Evolutionary conservation across 2,888 invertebrate genomes (phyloP).

Genomic region (Ormyrus labotus): DNA sequence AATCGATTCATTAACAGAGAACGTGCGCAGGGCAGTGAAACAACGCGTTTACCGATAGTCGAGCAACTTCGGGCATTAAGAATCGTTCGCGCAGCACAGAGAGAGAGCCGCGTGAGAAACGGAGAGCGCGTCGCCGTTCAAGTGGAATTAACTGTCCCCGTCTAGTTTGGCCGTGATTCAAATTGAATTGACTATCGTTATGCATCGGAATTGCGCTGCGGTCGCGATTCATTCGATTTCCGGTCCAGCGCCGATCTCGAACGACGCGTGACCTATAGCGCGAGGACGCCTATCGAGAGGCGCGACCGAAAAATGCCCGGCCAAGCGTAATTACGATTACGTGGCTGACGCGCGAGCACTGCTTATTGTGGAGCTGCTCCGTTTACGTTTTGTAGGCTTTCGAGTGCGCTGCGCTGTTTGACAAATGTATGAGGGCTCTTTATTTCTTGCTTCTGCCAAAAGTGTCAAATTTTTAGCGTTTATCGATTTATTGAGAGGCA

Average conservation of each 20-base stretch:
- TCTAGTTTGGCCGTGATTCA: conserved; percentile 66
- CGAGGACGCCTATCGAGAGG: background rate
- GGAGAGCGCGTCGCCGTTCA: conserved; percentile 62
- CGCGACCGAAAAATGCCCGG: conserved; percentile 24
- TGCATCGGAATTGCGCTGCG: conserved; percentile 58
- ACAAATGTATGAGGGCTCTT: no score
- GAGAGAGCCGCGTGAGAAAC: conserved; percentile 47
- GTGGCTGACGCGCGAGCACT: background rate
- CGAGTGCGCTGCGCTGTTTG: no score
- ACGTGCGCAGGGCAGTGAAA: background rate
- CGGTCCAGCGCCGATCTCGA: conserved; percentile 42
- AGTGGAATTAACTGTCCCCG: conserved; percentile 66
- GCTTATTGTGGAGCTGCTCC: no score
- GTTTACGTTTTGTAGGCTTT: no score
- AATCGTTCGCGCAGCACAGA: background rate
- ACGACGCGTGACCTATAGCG: background rate
- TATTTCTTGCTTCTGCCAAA: no score
- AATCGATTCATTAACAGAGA: no score
- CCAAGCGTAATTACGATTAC: conserved; percentile 36
- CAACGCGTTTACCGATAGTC: conserved; percentile 10
- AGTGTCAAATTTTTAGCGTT: no score
- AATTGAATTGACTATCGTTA: conserved; percentile 68
- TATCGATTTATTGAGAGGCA: no score
- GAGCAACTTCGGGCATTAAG: conserved; percentile 1
- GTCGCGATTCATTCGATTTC: conserved; percentile 60